Evolutionary conservation across 2,113 vertebrate genomes (phyloP).

Genomic region (Cinclus cinclus): DNA sequence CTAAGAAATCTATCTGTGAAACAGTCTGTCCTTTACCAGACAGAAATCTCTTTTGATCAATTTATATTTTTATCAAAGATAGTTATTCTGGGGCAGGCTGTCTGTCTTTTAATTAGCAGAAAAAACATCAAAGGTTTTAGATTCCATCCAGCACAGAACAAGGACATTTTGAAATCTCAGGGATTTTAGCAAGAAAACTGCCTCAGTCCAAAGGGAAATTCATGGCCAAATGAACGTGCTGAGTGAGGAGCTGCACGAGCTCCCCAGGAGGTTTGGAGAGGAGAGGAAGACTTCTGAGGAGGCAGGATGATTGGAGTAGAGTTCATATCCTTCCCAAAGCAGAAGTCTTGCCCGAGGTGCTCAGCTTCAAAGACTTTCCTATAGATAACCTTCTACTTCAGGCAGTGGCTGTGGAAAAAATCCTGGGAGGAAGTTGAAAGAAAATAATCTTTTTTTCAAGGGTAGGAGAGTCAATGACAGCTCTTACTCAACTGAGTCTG

Average conservation of each 20-base stretch:
- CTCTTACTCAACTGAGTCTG: not conserved
- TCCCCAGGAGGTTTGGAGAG: not conserved
- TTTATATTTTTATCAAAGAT: constrained; percentile 32
- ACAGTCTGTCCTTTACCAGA: not conserved
- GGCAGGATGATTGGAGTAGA: not conserved
- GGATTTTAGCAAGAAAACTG: not conserved
- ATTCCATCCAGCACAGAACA: not conserved
- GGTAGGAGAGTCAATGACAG: not conserved
- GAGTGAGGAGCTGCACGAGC: not conserved
- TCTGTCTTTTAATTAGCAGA: constrained; percentile 50
- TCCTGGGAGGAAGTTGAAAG: not conserved
- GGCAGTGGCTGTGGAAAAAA: not conserved
- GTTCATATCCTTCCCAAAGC: not conserved
- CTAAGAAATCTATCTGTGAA: constrained; percentile 10
- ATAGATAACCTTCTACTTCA: not conserved
- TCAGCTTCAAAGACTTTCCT: constrained; percentile 14
- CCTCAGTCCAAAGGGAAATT: not conserved
- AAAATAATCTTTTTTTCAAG: not conserved
- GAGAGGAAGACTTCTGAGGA: not conserved
- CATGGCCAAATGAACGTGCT: not conserved
- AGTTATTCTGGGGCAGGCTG: constrained; percentile 8
- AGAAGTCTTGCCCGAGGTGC: not conserved
- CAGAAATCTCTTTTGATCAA: constrained; percentile 50
- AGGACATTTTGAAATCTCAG: not conserved
- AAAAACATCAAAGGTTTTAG: constrained; percentile 47